phyloP scores from a whole-genome alignment of 2,113 vertebrate species.

The Coptodon bakossiorum region DNA sequence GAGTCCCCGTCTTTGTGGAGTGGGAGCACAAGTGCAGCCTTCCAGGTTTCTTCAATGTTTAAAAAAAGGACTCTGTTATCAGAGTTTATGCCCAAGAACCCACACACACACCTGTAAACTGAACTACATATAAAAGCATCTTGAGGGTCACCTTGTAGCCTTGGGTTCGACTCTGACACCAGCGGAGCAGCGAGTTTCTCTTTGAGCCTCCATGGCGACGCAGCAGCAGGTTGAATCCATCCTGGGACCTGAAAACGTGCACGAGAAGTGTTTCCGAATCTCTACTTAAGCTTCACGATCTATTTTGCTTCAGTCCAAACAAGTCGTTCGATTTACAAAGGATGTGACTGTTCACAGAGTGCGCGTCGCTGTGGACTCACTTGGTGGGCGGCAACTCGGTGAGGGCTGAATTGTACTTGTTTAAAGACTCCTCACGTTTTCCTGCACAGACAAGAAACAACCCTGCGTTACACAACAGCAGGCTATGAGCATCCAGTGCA shows the following conservation, averaged over 20 bases:
- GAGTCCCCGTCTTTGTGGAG: not conserved
- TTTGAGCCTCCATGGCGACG: constrained; percentile 78
- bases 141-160: constrained; percentile 71
- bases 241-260: constrained; percentile 58
- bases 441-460: constrained; percentile 33
- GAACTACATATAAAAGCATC: not conserved
- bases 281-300: not conserved
- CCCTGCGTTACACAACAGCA: not conserved
- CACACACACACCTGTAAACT: not conserved
- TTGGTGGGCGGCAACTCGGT: constrained; percentile 60
- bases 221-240: constrained; percentile 70
- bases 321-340: not conserved
- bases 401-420: constrained; percentile 60
- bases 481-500: not conserved
- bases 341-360: not conserved
- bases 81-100: not conserved
- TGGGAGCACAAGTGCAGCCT: not conserved
- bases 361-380: constrained; percentile 5
- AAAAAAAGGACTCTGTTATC: not conserved
- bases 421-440: constrained; percentile 62
- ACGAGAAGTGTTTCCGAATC: not conserved
- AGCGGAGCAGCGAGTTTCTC: constrained; percentile 76
- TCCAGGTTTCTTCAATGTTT: rapidly evolving
- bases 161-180: constrained; percentile 75
- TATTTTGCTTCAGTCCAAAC: not conserved